These are phyloP conservation scores for Podargus strigoides DNA, from an alignment of 2,797 vertebrate genomes.

Conservation along the genomic window DNA sequence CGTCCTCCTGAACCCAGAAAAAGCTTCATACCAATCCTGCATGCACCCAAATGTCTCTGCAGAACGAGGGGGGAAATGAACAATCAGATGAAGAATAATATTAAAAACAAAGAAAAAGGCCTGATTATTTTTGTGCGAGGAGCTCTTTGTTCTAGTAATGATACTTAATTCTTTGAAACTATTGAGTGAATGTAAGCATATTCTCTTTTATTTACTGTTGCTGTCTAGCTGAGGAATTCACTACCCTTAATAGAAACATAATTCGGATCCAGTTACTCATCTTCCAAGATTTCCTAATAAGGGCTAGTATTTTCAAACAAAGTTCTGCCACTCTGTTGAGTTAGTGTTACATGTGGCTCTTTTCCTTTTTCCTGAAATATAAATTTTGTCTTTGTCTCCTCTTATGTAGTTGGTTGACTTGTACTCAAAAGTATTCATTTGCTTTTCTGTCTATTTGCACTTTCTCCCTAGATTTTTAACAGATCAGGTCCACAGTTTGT, in stretches of 20 bases:
- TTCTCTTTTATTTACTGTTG: slow-evolving; percentile 69
- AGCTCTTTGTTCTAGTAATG: slow-evolving; percentile 51
- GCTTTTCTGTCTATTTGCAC: neutral
- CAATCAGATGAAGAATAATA: neutral
- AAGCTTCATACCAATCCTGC: neutral
- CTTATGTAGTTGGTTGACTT: neutral
- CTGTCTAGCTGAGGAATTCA: slow-evolving; percentile 64
- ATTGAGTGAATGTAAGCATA: slow-evolving; percentile 65
- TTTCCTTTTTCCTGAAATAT: slow-evolving; percentile 47
- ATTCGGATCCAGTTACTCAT: slow-evolving; percentile 61
- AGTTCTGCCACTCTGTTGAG: slow-evolving; percentile 29
- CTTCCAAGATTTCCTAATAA: slow-evolving; percentile 78
- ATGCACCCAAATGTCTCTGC: neutral
- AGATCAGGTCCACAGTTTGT: neutral
- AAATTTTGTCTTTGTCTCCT: slow-evolving; percentile 35
- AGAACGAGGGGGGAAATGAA: neutral
- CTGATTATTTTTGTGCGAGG: slow-evolving; percentile 44
- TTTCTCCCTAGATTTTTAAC: neutral
- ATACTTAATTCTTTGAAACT: slow-evolving; percentile 52
- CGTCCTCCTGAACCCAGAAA: neutral
- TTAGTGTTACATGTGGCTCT: slow-evolving; percentile 23
- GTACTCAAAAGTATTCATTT: neutral
- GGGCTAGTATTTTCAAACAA: slow-evolving; percentile 71
- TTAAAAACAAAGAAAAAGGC: neutral
- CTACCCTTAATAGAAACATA: slow-evolving; percentile 69